phyloP scores from a whole-genome alignment of 2,797 vertebrate species.

The Falco rusticolus region DNA sequence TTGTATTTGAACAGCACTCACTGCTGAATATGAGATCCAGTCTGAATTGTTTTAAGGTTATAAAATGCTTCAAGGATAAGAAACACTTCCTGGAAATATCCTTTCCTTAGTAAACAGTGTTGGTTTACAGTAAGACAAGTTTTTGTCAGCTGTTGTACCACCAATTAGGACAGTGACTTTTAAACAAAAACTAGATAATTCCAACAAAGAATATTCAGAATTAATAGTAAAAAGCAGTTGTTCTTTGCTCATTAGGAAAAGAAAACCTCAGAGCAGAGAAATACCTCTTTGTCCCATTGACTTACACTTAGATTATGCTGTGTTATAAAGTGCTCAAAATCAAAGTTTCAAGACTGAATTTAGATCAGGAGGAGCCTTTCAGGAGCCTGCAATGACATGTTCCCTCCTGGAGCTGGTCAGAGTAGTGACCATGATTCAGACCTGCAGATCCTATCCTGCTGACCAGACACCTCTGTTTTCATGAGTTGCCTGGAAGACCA shows the following conservation, averaged over 20 bases:
- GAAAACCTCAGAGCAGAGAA: neutral
- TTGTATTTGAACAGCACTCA: neutral
- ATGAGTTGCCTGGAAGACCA: neutral
- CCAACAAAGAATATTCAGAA: neutral
- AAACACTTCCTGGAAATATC: neutral
- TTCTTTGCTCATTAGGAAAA: neutral
- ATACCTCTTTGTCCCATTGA: neutral
- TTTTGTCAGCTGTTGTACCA: neutral
- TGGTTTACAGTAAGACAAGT: neutral
- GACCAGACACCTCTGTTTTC: neutral
- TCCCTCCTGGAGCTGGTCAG: neutral
- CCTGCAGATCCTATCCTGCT: neutral
- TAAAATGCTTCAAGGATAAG: neutral
- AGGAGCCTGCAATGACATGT: fast-evolving
- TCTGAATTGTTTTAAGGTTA: neutral
- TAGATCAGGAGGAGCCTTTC: neutral
- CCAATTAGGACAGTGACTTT: neutral
- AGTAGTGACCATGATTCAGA: neutral
- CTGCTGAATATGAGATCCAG: neutral
- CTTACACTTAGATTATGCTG: neutral
- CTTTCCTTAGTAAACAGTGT: neutral
- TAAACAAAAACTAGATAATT: neutral
- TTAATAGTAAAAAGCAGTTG: neutral
- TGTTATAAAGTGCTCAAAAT: neutral
- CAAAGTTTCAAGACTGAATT: neutral